phyloP scores from a whole-genome alignment of 2,113 vertebrate genomes.

The Sarotherodon lohbergeri region DNA sequence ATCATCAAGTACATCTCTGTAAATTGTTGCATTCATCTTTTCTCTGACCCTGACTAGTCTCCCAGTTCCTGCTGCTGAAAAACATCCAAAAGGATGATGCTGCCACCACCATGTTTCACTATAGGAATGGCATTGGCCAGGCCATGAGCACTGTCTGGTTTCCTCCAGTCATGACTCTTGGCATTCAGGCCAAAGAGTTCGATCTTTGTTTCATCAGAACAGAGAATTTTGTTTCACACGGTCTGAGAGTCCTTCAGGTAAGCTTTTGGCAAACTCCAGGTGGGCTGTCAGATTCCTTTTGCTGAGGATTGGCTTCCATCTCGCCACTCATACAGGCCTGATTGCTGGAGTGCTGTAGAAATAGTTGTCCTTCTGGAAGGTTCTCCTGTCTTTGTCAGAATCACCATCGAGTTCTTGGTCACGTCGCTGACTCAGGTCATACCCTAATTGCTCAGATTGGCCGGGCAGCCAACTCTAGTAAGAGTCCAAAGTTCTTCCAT shows the following conservation, averaged over 20 bases:
- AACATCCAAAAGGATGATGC: neutral
- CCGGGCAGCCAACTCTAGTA: neutral
- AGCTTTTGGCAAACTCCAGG: neutral
- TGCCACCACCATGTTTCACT: neutral
- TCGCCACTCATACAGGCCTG: neutral
- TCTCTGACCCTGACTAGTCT: neutral
- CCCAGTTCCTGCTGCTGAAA: neutral
- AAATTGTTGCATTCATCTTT: neutral
- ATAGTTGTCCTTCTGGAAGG: neutral
- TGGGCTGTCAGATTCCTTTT: neutral
- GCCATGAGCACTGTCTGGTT: neutral
- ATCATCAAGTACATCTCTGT: neutral
- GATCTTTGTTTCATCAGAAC: neutral
- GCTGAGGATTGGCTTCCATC: neutral
- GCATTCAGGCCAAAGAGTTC: neutral
- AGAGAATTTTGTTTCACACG: neutral
- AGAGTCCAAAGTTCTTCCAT: neutral
- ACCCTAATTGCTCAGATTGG: neutral
- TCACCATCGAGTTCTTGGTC: neutral
- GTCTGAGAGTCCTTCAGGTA: neutral
- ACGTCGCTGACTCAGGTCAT: neutral
- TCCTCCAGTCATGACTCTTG: neutral
- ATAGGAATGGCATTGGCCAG: neutral
- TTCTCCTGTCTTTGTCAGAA: neutral
- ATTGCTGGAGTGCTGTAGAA: neutral